A percentile compares a stretch with the other conserved stretches of the same genome.
These are phyloP conservation scores for Hesperophylax magnus DNA, from an alignment of 1,140 invertebrate species.

Conservation along the genomic window DNA sequence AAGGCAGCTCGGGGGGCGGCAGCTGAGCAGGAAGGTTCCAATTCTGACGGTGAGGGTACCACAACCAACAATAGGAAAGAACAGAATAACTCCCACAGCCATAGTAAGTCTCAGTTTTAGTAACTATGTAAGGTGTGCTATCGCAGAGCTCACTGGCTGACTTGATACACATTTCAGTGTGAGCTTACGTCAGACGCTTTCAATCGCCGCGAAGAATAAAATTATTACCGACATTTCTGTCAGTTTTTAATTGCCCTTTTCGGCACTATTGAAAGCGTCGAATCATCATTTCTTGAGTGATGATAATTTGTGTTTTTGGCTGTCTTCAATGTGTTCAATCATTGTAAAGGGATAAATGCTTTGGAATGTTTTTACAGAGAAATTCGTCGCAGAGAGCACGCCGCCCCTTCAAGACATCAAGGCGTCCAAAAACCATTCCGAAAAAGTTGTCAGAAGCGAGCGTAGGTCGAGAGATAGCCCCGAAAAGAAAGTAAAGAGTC, in stretches of 20 bases:
- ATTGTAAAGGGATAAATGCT: conserved; percentile 47
- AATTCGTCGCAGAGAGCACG: conserved; percentile 36
- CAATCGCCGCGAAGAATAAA: too few relatives aligned
- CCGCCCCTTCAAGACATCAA: conserved; percentile 42
- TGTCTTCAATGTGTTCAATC: too few relatives aligned
- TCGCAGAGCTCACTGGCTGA: conserved; percentile 2
- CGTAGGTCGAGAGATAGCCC: conserved; percentile 33
- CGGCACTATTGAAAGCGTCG: neutral
- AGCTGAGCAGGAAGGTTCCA: conserved; percentile 40
- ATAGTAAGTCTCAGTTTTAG: conserved; percentile 54
- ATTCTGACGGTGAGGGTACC: conserved; percentile 55
- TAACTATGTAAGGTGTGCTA: conserved; percentile 31
- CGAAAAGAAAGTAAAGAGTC: conserved; percentile 41
- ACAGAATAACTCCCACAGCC: conserved; percentile 46
- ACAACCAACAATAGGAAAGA: conserved; percentile 56
- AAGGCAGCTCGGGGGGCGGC: neutral
- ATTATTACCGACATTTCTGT: too few relatives aligned
- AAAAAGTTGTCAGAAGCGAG: conserved; percentile 9
- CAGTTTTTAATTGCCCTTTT: too few relatives aligned
- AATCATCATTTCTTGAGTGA: conserved; percentile 12
- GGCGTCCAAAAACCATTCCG: neutral
- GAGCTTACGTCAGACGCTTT: too few relatives aligned
- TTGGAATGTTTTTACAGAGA: conserved; percentile 53
- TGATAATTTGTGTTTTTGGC: neutral
- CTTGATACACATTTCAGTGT: neutral